phyloP scores from a whole-genome alignment of 2,888 invertebrate species.

The Acrobasis consociella region DNA sequence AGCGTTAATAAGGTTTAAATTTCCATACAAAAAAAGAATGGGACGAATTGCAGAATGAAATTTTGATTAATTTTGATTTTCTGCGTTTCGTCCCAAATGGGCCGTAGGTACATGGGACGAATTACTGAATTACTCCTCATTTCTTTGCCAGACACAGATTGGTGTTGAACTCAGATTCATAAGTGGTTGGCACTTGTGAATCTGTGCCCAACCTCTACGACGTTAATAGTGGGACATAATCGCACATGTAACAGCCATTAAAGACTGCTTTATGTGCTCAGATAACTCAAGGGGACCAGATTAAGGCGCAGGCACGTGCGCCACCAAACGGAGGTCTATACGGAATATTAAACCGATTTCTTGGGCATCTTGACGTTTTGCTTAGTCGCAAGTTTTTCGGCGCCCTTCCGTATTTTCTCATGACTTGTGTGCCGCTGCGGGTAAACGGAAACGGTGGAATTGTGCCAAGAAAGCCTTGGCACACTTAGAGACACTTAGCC shows the following conservation, averaged over 20 bases:
- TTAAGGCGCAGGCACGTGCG: conserved; percentile 44
- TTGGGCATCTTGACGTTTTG: conserved; percentile 12
- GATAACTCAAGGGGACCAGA: conserved; percentile 39
- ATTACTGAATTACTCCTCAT: no score
- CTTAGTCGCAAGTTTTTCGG: conserved; percentile 5
- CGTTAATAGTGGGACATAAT: conserved; percentile 28
- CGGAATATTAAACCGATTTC: conserved; percentile 41
- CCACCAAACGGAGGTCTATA: conserved; percentile 32
- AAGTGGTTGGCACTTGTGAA: no score
- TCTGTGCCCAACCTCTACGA: not conserved
- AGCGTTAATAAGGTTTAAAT: no score
- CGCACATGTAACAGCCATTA: conserved; percentile 32
- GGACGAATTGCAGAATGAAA: no score
- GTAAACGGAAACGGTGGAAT: not conserved
- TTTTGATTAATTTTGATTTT: no score
- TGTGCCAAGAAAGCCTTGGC: conserved; percentile 12
- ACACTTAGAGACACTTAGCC: conserved; percentile 8
- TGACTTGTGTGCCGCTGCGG: not conserved
- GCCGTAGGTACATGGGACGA: no score
- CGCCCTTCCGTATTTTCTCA: conserved; percentile 6
- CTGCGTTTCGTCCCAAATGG: no score
- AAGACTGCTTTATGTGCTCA: conserved; percentile 36
- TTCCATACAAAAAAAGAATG: no score
- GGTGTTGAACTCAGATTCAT: no score
- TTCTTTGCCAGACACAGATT: no score